phyloP scores from a whole-genome alignment of 1,140 invertebrate genomes.

The Anoplolepis gracilipes region DNA sequence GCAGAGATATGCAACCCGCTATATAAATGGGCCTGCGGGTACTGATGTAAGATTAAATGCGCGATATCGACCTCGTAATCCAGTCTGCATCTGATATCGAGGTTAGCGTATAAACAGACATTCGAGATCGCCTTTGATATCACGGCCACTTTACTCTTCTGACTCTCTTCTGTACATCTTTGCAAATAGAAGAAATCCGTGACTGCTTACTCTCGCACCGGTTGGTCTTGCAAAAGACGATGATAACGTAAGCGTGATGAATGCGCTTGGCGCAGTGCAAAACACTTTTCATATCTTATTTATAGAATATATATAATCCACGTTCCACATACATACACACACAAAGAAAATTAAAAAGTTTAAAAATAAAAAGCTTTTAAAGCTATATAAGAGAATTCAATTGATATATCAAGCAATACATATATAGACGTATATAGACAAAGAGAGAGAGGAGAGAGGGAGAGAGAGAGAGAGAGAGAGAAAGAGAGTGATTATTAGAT shows the following conservation, averaged over 20 bases:
- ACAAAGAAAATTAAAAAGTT: neutral
- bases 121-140: constrained; percentile 71
- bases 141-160: constrained; percentile 64
- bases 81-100: constrained; percentile 73
- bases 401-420: neutral
- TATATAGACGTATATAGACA: too few species aligned
- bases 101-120: constrained; percentile 74
- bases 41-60: constrained; percentile 73
- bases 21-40: constrained; percentile 71
- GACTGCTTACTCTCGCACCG: constrained; percentile 65
- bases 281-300: constrained; percentile 37
- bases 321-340: too few species aligned
- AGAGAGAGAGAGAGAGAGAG: neutral
- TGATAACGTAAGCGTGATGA: constrained; percentile 55
- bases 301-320: neutral
- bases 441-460: neutral
- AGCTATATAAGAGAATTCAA: neutral
- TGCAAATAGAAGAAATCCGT: constrained; percentile 69
- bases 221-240: constrained; percentile 43
- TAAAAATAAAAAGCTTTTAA: neutral
- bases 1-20: constrained; percentile 15
- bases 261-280: constrained; percentile 17
- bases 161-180: constrained; percentile 21
- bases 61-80: constrained; percentile 73
- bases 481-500: neutral